Evolutionary conservation across 1,140 invertebrate genomes (phyloP).

Genomic region (Plectrocnemia conspersa): DNA sequence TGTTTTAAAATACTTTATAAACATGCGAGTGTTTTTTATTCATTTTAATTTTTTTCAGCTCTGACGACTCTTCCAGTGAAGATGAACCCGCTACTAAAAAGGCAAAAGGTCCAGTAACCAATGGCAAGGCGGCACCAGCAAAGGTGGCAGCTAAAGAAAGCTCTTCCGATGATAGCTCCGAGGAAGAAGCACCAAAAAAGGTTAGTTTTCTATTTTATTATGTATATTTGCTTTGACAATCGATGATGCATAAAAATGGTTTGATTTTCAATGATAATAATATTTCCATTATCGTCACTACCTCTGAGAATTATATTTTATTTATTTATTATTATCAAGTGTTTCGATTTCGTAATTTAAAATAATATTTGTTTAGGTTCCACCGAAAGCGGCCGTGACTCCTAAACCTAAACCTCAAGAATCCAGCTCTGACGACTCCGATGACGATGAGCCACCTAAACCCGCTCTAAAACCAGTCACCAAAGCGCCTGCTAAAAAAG

Average conservation of each 20-base stretch:
- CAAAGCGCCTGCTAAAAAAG: constrained; percentile 32
- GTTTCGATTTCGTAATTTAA: neutral
- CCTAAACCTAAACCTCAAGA: constrained; percentile 20
- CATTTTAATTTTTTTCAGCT: constrained; percentile 16
- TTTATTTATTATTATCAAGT: constrained; percentile 10
- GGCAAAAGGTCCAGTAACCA: constrained; percentile 1
- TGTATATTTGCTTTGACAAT: constrained; percentile 11
- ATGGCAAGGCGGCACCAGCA: constrained; percentile 23
- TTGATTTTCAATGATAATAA: constrained; percentile 27
- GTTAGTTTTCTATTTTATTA: constrained; percentile 9
- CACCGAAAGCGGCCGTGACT: constrained; percentile 3
- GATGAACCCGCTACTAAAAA: constrained; percentile 21
- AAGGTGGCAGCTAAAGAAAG: constrained; percentile 23
- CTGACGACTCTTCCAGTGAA: constrained; percentile 31
- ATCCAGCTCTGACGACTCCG: constrained; percentile 30
- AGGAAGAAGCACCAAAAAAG: constrained; percentile 29
- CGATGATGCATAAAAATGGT: constrained; percentile 23
- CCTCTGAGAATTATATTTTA: constrained; percentile 25
- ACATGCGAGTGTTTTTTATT: neutral
- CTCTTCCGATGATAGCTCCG: constrained; percentile 32
- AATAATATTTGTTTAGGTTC: neutral
- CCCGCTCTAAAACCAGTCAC: constrained; percentile 26
- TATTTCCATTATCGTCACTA: constrained; percentile 32
- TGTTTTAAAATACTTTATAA: constrained; percentile 6
- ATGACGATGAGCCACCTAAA: constrained; percentile 35